These are phyloP conservation scores for Netelia melanura DNA, from an alignment of 2,888 invertebrate genomes.

Conservation along the genomic window DNA sequence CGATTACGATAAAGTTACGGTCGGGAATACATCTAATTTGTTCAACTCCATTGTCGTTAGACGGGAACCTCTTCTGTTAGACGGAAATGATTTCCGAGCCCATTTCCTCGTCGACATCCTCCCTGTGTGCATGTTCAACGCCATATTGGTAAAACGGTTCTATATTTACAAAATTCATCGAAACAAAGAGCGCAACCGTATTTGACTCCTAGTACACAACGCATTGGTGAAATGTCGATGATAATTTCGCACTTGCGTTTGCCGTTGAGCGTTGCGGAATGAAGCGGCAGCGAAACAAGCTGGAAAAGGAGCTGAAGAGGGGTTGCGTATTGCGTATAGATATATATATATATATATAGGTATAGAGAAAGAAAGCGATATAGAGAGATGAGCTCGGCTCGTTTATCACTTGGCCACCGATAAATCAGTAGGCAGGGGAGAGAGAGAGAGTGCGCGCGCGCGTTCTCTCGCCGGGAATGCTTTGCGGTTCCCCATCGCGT, in stretches of 20 bases:
- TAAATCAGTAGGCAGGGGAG: slow-evolving; percentile 79
- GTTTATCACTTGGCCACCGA: slow-evolving; percentile 82
- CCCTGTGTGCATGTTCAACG: neutral
- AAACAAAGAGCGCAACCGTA: slow-evolving; percentile 46
- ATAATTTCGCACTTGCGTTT: slow-evolving; percentile 57
- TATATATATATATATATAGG: slow-evolving; percentile 42
- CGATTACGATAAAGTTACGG: neutral
- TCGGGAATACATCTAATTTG: slow-evolving; percentile 52
- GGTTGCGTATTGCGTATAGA: slow-evolving; percentile 23
- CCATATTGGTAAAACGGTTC: slow-evolving; percentile 56
- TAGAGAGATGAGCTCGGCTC: slow-evolving; percentile 79
- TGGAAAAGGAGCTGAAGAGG: neutral
- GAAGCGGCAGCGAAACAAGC: slow-evolving; percentile 35
- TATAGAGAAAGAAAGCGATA: slow-evolving; percentile 66
- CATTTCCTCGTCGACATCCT: neutral
- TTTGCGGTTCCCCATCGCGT: slow-evolving; percentile 83
- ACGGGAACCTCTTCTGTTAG: slow-evolving; percentile 5
- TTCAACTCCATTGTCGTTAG: slow-evolving; percentile 43
- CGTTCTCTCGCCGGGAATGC: slow-evolving; percentile 74
- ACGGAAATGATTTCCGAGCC: slow-evolving; percentile 14
- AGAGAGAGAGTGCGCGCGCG: slow-evolving; percentile 7
- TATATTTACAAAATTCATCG: neutral
- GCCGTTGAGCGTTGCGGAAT: slow-evolving; percentile 46
- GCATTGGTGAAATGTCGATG: slow-evolving; percentile 60
- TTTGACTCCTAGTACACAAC: slow-evolving; percentile 59